Base-by-base conservation (phyloP, 2,113 vertebrate genomes). In the Phalacrocorax pelagicus region DNA sequence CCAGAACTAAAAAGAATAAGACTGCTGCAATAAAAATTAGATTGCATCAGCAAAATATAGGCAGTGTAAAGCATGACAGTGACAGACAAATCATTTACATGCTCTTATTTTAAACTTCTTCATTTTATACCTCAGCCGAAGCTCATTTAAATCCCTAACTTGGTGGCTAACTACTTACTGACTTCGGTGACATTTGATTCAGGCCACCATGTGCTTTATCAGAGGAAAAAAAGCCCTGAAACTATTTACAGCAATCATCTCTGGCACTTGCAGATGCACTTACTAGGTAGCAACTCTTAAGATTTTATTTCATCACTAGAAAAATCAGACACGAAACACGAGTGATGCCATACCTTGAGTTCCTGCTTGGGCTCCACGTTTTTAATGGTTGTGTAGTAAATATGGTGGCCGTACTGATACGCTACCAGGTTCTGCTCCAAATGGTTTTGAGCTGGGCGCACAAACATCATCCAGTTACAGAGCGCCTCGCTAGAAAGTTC, bases 401-500 rank as follows among this genome's bases (percentile, higher is more conserved):
- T 99, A 12, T 99, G 99, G 5, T 99, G 98, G 86, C 99, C 99
- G 0, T 99, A 99, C 87, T 99, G 99, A 95, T 99, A 99, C 1
- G 99, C 99, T 59, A 99, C 99, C 93, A 99, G 98, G 96, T 99
- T 99, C 98, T 99, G 99, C 92, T 99, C 99, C 95, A 99, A 95
- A 87, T 99, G 99, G 92, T 99, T 99, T 97, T 99, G 98, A 40
- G 99, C 99, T 6, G 99, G 99, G 26, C 99, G 98, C 22, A 99
- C 99, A 91, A 99, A 99, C 99, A 99, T 99, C 99, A 99, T 99
- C 99, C 99, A 99, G 97, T 99, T 99, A 95, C 99, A 99, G 62
- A 98, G 98, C 82, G 99, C 99, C 96, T 99, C 99, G 9, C 99
- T 99, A 2, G 99, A 99, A 51, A 99, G 97, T 93, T 99, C 99